These are phyloP conservation scores for Aplodontia rufa DNA, from an alignment of 2,113 vertebrate species.

Conservation along the genomic window DNA sequence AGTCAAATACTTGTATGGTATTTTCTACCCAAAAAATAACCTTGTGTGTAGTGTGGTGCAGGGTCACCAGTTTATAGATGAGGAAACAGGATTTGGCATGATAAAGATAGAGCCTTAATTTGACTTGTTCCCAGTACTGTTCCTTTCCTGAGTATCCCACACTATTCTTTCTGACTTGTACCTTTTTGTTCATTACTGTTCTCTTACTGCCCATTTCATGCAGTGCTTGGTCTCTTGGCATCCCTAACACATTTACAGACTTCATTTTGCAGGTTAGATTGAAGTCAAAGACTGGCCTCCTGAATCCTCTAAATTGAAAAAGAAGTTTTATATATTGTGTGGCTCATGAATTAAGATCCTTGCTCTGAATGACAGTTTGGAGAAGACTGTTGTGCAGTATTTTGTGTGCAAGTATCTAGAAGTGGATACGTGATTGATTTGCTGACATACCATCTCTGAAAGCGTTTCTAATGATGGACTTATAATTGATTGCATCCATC, in stretches of 20 bases:
- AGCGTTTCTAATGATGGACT: conserved; percentile 72
- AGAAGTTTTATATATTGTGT: conserved; percentile 33
- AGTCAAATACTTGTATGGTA: neutral
- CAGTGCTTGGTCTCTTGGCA: neutral
- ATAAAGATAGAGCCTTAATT: neutral
- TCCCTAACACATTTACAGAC: conserved; percentile 28
- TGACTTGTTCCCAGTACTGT: neutral
- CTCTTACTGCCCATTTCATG: neutral
- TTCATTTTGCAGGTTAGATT: conserved; percentile 48
- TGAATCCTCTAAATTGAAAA: conserved; percentile 54
- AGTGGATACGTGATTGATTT: conserved; percentile 71
- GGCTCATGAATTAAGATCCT: conserved; percentile 59
- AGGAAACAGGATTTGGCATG: neutral
- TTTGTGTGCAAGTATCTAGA: conserved; percentile 58
- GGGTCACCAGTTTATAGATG: neutral
- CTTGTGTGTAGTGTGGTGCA: neutral
- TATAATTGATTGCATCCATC: conserved; percentile 76
- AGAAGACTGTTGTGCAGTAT: conserved; percentile 36
- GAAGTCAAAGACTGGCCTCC: neutral
- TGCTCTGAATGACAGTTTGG: conserved; percentile 54
- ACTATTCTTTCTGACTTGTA: neutral
- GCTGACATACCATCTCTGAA: conserved; percentile 68
- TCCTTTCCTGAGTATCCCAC: neutral
- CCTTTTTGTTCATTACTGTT: neutral
- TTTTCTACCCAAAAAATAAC: neutral